Conservation (phyloP, 2,888 invertebrate species). For the Amblyjoppa fuscipennis region DNA sequence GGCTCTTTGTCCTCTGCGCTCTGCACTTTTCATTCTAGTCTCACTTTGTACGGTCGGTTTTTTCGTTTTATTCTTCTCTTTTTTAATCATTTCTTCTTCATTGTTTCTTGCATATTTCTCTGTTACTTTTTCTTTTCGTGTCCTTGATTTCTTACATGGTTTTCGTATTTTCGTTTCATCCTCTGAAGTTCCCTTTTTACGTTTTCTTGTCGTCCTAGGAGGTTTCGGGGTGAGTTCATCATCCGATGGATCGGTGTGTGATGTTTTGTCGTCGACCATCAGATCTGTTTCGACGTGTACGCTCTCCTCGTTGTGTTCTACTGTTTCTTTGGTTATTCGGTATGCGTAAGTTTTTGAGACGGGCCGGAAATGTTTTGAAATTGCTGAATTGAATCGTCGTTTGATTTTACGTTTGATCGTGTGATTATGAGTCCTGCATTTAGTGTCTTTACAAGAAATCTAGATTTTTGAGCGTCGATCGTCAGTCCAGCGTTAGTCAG, state of each 20-base stretch:
- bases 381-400: slow-evolving; percentile 4
- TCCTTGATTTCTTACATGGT: neutral
- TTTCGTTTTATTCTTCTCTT: neutral
- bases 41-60: neutral
- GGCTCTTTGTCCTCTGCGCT: slow-evolving; percentile 3
- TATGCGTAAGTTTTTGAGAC: no score
- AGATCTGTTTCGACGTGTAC: no score
- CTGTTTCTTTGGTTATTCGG: neutral
- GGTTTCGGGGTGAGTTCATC: slow-evolving; percentile 5
- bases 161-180: neutral
- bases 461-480: slow-evolving; percentile 42
- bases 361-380: neutral
- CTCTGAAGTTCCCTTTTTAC: neutral
- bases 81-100: neutral
- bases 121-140: no score
- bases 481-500: slow-evolving; percentile 45
- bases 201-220: neutral
- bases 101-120: no score
- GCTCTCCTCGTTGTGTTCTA: no score
- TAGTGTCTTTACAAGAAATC: slow-evolving; percentile 21
- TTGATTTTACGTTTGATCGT: neutral
- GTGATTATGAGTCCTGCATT: neutral
- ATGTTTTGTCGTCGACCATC: slow-evolving; percentile 12
- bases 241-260: slow-evolving; percentile 1
- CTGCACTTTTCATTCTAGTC: neutral